Base-by-base conservation (phyloP, 2,888 invertebrate species). In the Coleophora deauratella region DNA sequence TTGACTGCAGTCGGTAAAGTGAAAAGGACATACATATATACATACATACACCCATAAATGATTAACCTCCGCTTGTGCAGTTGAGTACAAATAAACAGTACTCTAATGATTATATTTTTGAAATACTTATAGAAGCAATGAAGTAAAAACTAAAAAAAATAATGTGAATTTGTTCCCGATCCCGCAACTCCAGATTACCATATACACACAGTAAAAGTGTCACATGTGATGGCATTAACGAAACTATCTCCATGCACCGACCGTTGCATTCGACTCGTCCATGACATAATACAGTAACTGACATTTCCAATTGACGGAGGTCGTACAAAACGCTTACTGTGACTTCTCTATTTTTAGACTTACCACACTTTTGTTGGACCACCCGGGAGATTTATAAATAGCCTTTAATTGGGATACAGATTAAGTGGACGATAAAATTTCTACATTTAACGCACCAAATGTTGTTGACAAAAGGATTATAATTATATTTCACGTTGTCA, bases 241-340 rank as follows among this genome's bases (percentile, higher is more conserved):
- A 42, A 57, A 60, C 38, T 39, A 31, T 21, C 37, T 39, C n/a
- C 27, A 9, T 9, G 31, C 12, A 12, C 13, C 44, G 34, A 38
- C 44, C 35, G 43, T 47, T 49, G 45, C 21, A 21, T 21, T n/a
- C 21, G 21, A 43, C 49, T 50, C 52, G 45, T 46, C 52, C 51
- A 47, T 58, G 66, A 70, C 75, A 73, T 53, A 52, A 49, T 47
- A 55, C 64, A 53, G 66, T 61, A 73, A 74, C 78, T 70, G 75
- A 76, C 77, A 74, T 70, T 52, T 72, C 60, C 67, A 76, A 72
- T 73, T 78, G 79, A 80, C 75, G 71, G 66, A 67, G 77, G 72
- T 76, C 69, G 65, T 49, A 51, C 51, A 51, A 55, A 56, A 53
- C 54, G 46, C 45, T 42, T 34, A 49, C 41, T 47, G 49, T 54